Percentiles rank a stretch among this genome's conserved stretches.
phyloP scores from a whole-genome alignment of 2,113 vertebrate genomes.

The Porphyrio hochstetteri region DNA sequence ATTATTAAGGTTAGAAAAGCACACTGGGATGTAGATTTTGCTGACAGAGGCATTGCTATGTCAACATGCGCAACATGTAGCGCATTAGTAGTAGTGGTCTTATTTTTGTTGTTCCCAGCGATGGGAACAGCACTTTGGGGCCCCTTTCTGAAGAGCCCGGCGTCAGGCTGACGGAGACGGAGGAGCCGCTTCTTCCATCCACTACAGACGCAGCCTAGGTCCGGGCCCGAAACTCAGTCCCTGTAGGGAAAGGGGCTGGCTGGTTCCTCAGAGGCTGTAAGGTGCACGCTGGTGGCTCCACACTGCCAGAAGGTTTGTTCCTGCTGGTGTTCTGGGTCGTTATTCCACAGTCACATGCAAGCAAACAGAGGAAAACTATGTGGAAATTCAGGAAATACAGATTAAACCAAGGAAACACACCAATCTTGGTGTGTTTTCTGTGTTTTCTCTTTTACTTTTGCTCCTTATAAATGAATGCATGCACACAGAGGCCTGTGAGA shows the following conservation, averaged over 20 bases:
- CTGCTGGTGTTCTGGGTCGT: rapidly evolving
- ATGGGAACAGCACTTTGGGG: rapidly evolving
- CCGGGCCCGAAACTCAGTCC: not conserved
- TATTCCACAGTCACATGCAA: not conserved
- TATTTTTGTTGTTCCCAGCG: not conserved
- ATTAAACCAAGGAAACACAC: not conserved
- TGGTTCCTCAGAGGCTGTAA: not conserved
- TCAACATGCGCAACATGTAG: rapidly evolving
- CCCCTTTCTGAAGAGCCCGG: not conserved
- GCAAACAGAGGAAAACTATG: not conserved
- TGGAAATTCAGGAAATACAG: not conserved
- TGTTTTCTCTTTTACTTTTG: not conserved
- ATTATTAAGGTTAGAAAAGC: not conserved
- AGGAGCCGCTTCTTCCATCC: not conserved
- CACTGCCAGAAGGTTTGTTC: not conserved
- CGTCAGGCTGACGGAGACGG: not conserved
- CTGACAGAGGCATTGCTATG: not conserved
- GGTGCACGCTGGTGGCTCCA: not conserved
- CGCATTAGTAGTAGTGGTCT: rapidly evolving
- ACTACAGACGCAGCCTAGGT: rapidly evolving
- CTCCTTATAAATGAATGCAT: not conserved
- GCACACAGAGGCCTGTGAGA: not conserved
- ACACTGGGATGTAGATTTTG: not conserved
- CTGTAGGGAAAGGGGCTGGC: not conserved
- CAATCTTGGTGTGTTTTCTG: not conserved